phyloP scores from a whole-genome alignment of 2,797 vertebrate species.

The Sebastes diaconus region DNA sequence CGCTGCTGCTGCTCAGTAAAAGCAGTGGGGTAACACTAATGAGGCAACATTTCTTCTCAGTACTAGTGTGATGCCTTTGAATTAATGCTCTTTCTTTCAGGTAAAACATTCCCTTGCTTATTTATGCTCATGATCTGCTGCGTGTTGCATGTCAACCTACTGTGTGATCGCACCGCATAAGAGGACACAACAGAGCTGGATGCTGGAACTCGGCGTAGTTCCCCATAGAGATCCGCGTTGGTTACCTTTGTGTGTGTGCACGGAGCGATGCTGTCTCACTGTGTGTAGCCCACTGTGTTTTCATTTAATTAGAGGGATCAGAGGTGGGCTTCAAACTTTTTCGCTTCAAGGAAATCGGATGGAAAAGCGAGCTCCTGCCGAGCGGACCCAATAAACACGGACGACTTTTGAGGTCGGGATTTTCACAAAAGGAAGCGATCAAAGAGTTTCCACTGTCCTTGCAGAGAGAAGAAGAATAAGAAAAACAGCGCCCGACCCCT shows the following conservation, averaged over 20 bases:
- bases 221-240: conserved; percentile 57
- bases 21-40: conserved; percentile 79
- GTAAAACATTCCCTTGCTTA: conserved; percentile 75
- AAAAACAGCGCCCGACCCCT: not conserved
- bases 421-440: conserved; percentile 56
- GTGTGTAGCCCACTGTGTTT: conserved; percentile 76
- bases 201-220: conserved; percentile 53
- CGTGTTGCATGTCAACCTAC: conserved; percentile 70
- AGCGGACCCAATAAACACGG: conserved; percentile 68
- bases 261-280: conserved; percentile 33
- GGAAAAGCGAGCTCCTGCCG: conserved; percentile 66
- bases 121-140: conserved; percentile 73
- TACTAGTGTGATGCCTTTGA: conserved; percentile 73
- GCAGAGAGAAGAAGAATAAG: not conserved
- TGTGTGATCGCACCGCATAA: conserved; percentile 68
- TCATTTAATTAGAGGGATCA: conserved; percentile 84
- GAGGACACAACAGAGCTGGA: conserved; percentile 65
- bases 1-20: conserved; percentile 57
- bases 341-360: conserved; percentile 69
- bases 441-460: conserved; percentile 39
- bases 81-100: conserved; percentile 75
- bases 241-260: conserved; percentile 38
- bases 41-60: conserved; percentile 75
- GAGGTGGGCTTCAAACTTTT: conserved; percentile 73
- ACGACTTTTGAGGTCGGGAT: conserved; percentile 54